These are phyloP conservation scores for Nanorana parkeri DNA, from an alignment of 2,113 vertebrate genomes.

Conservation along the genomic window DNA sequence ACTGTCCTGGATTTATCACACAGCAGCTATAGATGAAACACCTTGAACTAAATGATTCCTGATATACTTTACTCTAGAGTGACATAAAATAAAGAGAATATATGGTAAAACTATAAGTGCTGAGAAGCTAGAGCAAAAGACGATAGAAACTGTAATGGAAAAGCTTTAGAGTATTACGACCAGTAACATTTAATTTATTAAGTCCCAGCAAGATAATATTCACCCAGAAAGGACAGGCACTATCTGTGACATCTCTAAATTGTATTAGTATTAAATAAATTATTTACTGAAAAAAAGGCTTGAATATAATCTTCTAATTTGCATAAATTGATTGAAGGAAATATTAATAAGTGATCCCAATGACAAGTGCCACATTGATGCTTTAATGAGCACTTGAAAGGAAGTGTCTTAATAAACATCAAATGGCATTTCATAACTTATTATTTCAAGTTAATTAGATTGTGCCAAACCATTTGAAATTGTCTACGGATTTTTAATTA, in stretches of 20 bases:
- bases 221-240: background rate
- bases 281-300: conserved; percentile 15
- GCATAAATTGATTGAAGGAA: conserved; percentile 33
- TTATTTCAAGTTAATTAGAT: conserved; percentile 58
- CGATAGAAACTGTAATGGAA: conserved; percentile 19
- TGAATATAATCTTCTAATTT: background rate
- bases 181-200: conserved; percentile 13
- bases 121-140: conserved; percentile 9
- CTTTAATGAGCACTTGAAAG: conserved; percentile 54
- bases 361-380: conserved; percentile 45
- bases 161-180: conserved; percentile 29
- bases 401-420: conserved; percentile 57
- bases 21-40: conserved; percentile 51
- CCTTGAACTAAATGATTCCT: conserved; percentile 55
- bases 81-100: conserved; percentile 34
- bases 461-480: conserved; percentile 53
- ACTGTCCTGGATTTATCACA: conserved; percentile 1
- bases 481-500: conserved; percentile 56
- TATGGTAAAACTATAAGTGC: conserved; percentile 13
- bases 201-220: conserved; percentile 51
- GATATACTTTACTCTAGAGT: conserved; percentile 7
- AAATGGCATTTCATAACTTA: conserved; percentile 57
- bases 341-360: conserved; percentile 52
- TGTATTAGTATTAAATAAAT: conserved; percentile 25
- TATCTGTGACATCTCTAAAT: conserved; percentile 27